Percentiles rank a stretch among this genome's conserved stretches.
Evolutionary conservation across 2,888 invertebrate species (phyloP).

Genomic region (Macrophya alboannulata): DNA sequence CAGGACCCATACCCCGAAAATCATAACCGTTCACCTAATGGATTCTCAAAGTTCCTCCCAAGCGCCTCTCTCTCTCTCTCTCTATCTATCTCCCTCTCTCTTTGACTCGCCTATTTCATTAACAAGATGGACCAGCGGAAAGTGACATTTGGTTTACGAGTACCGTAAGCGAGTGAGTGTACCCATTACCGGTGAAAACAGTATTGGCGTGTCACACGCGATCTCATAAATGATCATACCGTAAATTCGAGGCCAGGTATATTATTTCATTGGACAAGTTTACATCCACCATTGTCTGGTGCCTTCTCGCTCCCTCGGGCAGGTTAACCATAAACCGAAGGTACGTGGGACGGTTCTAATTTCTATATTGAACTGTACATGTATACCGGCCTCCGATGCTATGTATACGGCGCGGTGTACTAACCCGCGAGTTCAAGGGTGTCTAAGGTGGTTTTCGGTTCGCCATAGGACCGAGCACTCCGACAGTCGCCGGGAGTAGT

Average conservation of each 20-base stretch:
- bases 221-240: background rate
- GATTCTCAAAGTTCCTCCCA: conserved; percentile 20
- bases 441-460: background rate
- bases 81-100: background rate
- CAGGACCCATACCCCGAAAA: conserved; percentile 8
- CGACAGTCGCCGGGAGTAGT: background rate
- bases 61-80: background rate
- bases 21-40: conserved; percentile 29
- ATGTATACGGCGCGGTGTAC: background rate
- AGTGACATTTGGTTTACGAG: conserved; percentile 17
- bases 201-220: conserved; percentile 28
- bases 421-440: background rate
- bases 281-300: background rate
- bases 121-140: conserved; percentile 24
- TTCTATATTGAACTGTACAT: conserved; percentile 36
- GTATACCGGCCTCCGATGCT: background rate
- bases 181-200: background rate
- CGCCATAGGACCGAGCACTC: conserved; percentile 18
- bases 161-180: background rate
- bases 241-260: background rate
- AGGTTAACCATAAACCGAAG: conserved; percentile 38
- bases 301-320: conserved; percentile 3
- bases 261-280: conserved; percentile 25
- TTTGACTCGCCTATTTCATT: conserved; percentile 9
- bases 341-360: conserved; percentile 29